phyloP scores from a whole-genome alignment of 2,113 vertebrate species.

The Bombycilla garrulus region DNA sequence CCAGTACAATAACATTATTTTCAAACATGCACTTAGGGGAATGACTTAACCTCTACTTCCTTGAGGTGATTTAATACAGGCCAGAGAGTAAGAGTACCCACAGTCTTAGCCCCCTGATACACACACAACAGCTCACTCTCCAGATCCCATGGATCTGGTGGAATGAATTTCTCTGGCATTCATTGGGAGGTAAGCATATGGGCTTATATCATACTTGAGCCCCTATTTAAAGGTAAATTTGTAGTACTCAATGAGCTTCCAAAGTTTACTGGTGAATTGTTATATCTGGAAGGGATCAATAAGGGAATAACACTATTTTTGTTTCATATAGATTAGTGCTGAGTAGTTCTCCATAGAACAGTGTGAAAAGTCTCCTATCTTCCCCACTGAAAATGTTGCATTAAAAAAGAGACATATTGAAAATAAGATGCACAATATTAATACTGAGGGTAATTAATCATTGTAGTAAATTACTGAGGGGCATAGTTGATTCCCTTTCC shows the following conservation, averaged over 20 bases:
- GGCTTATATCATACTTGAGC: neutral
- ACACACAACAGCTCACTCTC: neutral
- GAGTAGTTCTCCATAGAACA: neutral
- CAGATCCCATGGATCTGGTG: neutral
- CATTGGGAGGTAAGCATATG: neutral
- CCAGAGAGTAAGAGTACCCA: neutral
- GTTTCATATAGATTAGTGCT: neutral
- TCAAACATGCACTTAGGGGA: neutral
- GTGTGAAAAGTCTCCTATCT: neutral
- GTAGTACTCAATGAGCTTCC: neutral
- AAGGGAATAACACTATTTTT: neutral
- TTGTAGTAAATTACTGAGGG: neutral
- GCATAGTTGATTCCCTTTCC: neutral
- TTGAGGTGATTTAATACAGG: neutral
- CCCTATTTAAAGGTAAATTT: neutral
- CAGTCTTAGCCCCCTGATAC: neutral
- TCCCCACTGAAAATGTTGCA: neutral
- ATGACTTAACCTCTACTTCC: neutral
- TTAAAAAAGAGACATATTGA: neutral
- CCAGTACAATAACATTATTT: neutral
- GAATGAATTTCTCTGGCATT: neutral
- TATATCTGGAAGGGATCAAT: neutral
- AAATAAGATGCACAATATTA: constrained; percentile 19
- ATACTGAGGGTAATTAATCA: neutral
- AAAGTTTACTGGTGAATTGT: neutral